Conservation (phyloP, 2,113 vertebrate genomes). For the Myrmecobius fasciatus region DNA sequence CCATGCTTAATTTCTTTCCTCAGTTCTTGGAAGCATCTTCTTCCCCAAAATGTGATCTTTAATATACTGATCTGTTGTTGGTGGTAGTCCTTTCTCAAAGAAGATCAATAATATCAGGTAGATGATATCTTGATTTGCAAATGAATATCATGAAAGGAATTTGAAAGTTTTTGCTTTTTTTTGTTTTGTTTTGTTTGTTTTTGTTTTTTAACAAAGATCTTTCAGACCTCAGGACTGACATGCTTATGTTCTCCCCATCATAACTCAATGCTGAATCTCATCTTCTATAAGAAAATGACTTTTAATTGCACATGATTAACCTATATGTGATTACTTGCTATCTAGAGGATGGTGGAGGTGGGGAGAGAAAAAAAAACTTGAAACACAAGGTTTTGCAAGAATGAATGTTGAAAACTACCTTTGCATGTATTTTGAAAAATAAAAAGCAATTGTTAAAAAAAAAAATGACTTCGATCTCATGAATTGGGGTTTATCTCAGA, state of each 20-base stretch:
- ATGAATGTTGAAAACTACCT: no score
- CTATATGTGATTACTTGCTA: no score
- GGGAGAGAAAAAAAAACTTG: no score
- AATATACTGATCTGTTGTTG: not conserved
- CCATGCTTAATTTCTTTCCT: not conserved
- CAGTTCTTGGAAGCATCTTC: not conserved
- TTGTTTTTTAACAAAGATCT: not conserved
- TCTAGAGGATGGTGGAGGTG: no score
- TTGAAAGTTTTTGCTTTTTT: not conserved
- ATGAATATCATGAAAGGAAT: not conserved
- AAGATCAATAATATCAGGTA: not conserved
- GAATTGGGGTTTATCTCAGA: not conserved
- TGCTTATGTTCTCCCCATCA: not conserved
- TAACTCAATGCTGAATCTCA: not conserved
- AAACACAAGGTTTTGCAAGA: no score
- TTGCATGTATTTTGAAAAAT: no score
- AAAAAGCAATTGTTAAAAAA: no score
- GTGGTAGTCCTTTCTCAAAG: not conserved
- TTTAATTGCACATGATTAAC: no score
- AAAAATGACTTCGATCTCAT: not conserved
- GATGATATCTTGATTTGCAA: not conserved
- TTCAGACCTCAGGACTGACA: not conserved
- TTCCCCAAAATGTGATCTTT: not conserved
- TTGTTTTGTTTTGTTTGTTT: no score
- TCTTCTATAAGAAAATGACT: not conserved